These are phyloP conservation scores for Dioctria linearis DNA, from an alignment of 2,888 invertebrate genomes.

Conservation along the genomic window DNA sequence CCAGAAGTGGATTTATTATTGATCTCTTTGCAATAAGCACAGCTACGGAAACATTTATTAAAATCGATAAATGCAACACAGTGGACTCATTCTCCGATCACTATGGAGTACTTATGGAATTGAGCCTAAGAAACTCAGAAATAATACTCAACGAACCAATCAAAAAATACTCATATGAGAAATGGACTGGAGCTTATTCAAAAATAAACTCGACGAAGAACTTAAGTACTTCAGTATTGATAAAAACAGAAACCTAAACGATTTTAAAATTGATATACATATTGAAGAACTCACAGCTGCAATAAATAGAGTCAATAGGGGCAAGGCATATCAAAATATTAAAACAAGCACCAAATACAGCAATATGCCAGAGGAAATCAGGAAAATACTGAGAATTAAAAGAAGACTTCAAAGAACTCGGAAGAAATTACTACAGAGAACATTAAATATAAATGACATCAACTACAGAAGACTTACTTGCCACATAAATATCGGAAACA, in stretches of 20 bases:
- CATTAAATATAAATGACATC: background rate
- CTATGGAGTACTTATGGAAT: background rate
- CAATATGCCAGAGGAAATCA: background rate
- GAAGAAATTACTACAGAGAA: background rate
- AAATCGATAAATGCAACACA: no score
- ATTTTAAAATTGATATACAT: background rate
- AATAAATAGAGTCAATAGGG: background rate
- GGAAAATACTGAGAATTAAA: background rate
- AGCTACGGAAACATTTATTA: no score
- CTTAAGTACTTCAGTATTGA: background rate
- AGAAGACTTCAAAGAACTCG: background rate
- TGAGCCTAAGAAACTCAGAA: background rate
- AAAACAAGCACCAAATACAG: background rate
- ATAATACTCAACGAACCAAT: background rate
- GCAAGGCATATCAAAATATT: background rate
- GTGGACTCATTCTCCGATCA: background rate
- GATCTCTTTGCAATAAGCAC: no score
- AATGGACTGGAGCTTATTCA: background rate
- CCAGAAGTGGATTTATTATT: no score
- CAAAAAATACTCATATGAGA: background rate
- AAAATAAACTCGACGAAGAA: background rate
- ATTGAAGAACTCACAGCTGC: background rate
- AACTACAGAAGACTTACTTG: background rate
- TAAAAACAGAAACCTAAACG: background rate
- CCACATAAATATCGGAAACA: background rate